Base-by-base conservation (phyloP, 2,888 invertebrate genomes). In the Seira ritae region DNA sequence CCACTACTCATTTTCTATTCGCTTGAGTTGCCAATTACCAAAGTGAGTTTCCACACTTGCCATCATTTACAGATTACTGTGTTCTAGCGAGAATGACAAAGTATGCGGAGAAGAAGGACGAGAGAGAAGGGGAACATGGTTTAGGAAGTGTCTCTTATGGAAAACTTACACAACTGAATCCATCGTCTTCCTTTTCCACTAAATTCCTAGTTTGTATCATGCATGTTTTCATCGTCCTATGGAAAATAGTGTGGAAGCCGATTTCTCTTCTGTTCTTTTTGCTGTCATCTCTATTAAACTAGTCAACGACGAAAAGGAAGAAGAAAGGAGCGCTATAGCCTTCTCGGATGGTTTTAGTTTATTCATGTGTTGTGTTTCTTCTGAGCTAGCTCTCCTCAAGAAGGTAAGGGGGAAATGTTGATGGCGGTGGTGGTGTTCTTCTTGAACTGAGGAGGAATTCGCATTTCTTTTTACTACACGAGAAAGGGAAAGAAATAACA, bases 1-100 rank as follows among this genome's bases (percentile, higher is more conserved):
- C 76, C 76, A 82, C 76, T 65, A 82, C 81, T 82, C 81, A 82
- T 82, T 82, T 82, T 82, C 81, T 76, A 82, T 82, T 82, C 81
- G 81, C 76, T 82, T 82, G 81, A 82, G 81, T 82, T 82, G 81
- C 81, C 81, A 82, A 82, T 82, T 82, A 82, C 81, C 72, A 82
- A 82, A 82, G 81, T 76, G 81, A 82, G 81, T 82, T 82, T 82
- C 81, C 81, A 55, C 81, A 82, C 81, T 82, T 82, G 55, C 81
- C 81, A 82, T 82, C 81, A 82, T 82, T 82, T 82, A 82, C 81
- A 82, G 81, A 82, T 82, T 82, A 82, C 81, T 72, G 69, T 66
- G 65, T 74, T 73, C 42, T 12, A n/a, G 17, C 15, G 75, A 70
- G 80, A 75, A 75, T 60, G 60, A n/a, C 60, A 60, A 60, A 60